Base-by-base conservation (phyloP, 2,888 invertebrate genomes). In the Thelaira solivaga region DNA sequence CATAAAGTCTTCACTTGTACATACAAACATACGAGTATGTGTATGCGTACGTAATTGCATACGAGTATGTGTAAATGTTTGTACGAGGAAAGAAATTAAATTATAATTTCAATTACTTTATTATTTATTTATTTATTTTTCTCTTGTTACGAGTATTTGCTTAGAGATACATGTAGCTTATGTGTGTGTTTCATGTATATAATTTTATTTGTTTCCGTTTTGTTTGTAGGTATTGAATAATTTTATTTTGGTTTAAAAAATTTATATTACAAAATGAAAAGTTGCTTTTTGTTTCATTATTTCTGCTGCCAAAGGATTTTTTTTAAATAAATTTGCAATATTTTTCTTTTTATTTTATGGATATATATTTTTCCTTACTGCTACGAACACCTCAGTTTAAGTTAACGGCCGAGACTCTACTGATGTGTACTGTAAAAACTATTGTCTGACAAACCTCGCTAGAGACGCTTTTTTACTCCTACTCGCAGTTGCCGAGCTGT, bases 341-440 rank as follows among this genome's bases (percentile, higher is more conserved):
- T 43, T 26, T 53, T 53, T 53, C 11, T 26, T 51, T 16, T n/a
- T 62, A 22, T 41, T 7, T 62, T 53, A n/a, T n/a, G n/a, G n/a
- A n/a, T n/a, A n/a, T n/a, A n/a, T n/a, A 29, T 65, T 31, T 24
- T 13, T 39, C 16, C 11, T 41, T 20, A 24, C 57, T 51, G 45
- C 69, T 80, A 20, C 61, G 22, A 84, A 84, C 87, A 85, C 87
- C 83, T 85, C 82, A 83, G 83, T 81, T 83, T 83, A 80, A 83
- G 83, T 83, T 81, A 83, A 86, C 86, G 85, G 86, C 84, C 86
- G 83, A 87, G 84, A 84, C 86, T 86, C 86, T 86, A 88, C 88
- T 88, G 84, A 83, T 68, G 75, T 43, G 74, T 41, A 71, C 69
- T 78, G 53, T 71, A 49, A 55, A 73, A 67, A 31, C 74, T 61